Evolutionary conservation across 2,113 vertebrate species (phyloP).

Genomic region (Xenopus laevis): DNA sequence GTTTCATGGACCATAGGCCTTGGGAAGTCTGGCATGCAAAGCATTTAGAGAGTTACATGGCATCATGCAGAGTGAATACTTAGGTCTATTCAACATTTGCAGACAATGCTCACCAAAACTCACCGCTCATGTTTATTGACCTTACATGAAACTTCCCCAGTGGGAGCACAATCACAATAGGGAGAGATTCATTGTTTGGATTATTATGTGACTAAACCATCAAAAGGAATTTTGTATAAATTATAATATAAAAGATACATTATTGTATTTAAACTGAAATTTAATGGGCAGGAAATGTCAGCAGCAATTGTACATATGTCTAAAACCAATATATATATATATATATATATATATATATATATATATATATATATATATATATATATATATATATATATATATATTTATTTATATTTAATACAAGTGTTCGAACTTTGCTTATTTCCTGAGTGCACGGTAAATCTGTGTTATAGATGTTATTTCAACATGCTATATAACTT

Average conservation of each 20-base stretch:
- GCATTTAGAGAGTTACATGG: slow-evolving; percentile 40
- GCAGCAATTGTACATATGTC: too few species aligned
- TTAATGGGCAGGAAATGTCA: too few species aligned
- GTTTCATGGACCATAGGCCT: slow-evolving; percentile 43
- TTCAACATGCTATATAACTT: too few species aligned
- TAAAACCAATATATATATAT: too few species aligned
- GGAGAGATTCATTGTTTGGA: neutral
- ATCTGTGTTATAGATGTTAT: too few species aligned
- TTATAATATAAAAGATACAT: neutral
- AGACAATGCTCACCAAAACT: neutral
- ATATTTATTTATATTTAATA: too few species aligned
- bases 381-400: too few species aligned
- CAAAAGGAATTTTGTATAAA: neutral
- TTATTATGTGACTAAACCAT: neutral
- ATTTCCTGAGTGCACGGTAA: too few species aligned
- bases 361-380: too few species aligned
- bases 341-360: too few species aligned
- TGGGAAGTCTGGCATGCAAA: slow-evolving; percentile 24
- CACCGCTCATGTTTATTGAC: neutral
- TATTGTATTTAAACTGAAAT: neutral
- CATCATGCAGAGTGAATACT: slow-evolving; percentile 17
- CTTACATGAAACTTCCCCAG: accelerated
- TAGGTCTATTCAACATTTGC: neutral
- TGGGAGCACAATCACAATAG: neutral
- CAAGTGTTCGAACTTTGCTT: too few species aligned